Base-by-base conservation (phyloP, 92 coral and sea anemone genomes). In the Metridium senile region DNA sequence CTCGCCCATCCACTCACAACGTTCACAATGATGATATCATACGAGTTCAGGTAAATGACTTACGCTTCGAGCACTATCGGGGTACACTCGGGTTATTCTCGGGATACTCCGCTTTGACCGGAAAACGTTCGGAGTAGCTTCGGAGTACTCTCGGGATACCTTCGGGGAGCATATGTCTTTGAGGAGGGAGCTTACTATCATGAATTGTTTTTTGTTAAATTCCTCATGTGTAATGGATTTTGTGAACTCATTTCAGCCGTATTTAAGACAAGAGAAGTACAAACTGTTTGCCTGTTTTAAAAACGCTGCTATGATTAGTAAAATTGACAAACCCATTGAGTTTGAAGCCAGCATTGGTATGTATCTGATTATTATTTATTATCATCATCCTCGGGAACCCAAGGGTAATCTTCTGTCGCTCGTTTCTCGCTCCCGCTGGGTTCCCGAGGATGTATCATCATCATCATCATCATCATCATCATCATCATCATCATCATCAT, bases 281-380 rank as follows among this genome's bases (percentile, higher is more conserved):
- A 87, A 88, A 43, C 85, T 92, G 58, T 87, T 89, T 70, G 97
- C 92, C 13, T 89, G 93, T 76, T 92, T 92, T 49, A 83, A 89
- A 53, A 91, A 89, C 61, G 97, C 97, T 11, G 79, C 91, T 0
- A 86, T 92, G 97, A 83, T 92, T 26, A 33, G 87, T 0, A 83
- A 76, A 30, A 85, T 58, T 30, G 89, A 86, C 49, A 86, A 75
- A 6, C 89, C 91, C 17, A 85, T 92, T n/a, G 97, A 89, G 52
- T 92, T 92, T 74, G 97, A 92, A 81, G 81, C 89, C 81, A 92
- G 97, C 33, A 92, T 92, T n/a, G 97, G 97, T 92, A 61, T 66
- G 91, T 80, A 16, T 7, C 29, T 58, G 26, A 51, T 16, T 26
- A 20, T 16, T 43, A 58, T 9, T 0, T 53, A 1, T 13, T 8